Conservation (phyloP, 2,113 vertebrate species). For the Machaerirhynchus nigripectus region DNA sequence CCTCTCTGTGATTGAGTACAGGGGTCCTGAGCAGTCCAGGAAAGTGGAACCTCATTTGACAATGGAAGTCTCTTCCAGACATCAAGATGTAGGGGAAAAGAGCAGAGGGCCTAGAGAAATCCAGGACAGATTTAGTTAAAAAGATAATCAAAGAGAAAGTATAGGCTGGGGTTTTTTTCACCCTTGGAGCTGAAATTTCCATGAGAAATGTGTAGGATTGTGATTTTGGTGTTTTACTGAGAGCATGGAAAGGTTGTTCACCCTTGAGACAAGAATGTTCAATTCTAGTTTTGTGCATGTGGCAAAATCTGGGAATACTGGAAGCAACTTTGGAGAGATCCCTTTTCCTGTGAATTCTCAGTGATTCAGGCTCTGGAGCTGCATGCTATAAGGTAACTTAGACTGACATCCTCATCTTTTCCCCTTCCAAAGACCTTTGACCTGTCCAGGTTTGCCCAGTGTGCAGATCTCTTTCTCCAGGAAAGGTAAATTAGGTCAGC, state of each 20-base stretch:
- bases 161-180: fast-evolving
- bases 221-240: neutral
- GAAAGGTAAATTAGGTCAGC: neutral
- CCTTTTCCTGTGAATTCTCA: neutral
- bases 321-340: neutral
- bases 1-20: neutral
- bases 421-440: neutral
- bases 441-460: neutral
- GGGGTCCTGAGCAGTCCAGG: neutral
- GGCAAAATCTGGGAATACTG: neutral
- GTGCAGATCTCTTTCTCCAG: neutral
- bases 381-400: neutral
- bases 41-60: neutral
- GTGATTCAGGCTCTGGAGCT: neutral
- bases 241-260: neutral
- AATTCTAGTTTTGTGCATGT: neutral
- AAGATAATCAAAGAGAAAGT: neutral
- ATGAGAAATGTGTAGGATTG: neutral
- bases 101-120: neutral
- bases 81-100: neutral
- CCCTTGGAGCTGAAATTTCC: neutral
- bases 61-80: neutral
- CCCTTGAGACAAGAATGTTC: neutral
- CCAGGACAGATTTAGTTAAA: neutral
- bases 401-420: neutral